phyloP scores from a whole-genome alignment of 2,888 invertebrate species.

The Hyposoter didymator region DNA sequence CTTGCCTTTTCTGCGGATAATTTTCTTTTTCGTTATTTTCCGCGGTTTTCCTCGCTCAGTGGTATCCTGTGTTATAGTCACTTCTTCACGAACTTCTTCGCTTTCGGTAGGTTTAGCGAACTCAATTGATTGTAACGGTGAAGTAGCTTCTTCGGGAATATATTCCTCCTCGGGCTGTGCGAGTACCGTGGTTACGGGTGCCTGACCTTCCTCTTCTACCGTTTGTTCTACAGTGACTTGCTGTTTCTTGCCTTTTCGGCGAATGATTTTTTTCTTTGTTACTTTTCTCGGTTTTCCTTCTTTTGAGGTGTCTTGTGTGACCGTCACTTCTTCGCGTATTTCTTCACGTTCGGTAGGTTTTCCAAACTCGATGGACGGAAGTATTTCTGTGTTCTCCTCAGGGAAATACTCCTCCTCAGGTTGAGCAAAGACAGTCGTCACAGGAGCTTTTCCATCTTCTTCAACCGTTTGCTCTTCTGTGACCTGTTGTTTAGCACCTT shows the following conservation, averaged over 20 bases:
- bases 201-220: not conserved
- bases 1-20: too few relatives aligned
- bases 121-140: too few relatives aligned
- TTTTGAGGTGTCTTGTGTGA: conserved; percentile 73
- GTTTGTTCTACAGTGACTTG: conserved; percentile 80
- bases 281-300: conserved; percentile 72
- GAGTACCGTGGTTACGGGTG: too few relatives aligned
- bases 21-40: conserved; percentile 70
- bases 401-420: conserved; percentile 70
- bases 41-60: conserved; percentile 79
- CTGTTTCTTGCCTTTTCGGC: conserved; percentile 81
- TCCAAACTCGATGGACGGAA: conserved; percentile 42
- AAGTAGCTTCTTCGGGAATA: too few relatives aligned
- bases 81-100: not conserved
- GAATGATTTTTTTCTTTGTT: conserved; percentile 82
- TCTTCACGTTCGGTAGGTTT: conserved; percentile 74
- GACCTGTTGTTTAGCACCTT: conserved; percentile 82
- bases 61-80: conserved; percentile 79
- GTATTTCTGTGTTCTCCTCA: conserved; percentile 27
- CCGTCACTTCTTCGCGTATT: conserved; percentile 70
- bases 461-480: conserved; percentile 83
- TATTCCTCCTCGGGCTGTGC: too few relatives aligned
- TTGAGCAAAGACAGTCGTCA: conserved; percentile 79
- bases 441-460: conserved; percentile 82
- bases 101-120: too few relatives aligned